phyloP scores from a whole-genome alignment of 2,888 invertebrate species.

The Tipula helvola region DNA sequence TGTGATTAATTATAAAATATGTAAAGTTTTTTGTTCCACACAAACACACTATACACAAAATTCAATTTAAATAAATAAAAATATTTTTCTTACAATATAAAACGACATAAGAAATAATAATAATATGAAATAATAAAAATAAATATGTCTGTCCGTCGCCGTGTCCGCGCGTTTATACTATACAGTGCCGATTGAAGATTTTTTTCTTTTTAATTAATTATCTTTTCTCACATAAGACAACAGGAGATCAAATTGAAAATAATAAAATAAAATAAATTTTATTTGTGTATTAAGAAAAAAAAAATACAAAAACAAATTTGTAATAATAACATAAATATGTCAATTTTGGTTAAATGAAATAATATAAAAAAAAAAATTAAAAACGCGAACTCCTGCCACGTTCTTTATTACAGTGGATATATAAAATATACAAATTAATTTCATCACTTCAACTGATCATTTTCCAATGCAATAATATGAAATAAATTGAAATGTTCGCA shows the following conservation, averaged over 20 bases:
- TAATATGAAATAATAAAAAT: background rate
- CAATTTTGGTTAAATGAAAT: background rate
- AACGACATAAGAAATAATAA: background rate
- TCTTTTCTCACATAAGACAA: background rate
- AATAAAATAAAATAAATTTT: background rate
- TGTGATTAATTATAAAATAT: background rate
- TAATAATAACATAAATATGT: conserved; percentile 4
- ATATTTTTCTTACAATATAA: background rate
- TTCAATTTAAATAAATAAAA: background rate
- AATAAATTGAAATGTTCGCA: background rate
- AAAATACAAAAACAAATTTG: background rate
- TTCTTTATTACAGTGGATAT: background rate
- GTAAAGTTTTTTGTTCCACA: background rate
- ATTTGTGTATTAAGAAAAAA: background rate
- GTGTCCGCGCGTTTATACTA: background rate
- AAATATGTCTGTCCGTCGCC: background rate
- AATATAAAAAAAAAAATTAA: background rate
- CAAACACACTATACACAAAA: background rate
- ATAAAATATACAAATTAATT: background rate
- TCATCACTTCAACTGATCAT: background rate
- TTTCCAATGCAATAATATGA: background rate
- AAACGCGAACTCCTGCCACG: background rate
- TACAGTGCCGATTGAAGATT: background rate
- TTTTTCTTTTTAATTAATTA: background rate
- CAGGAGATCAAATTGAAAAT: background rate